Percentiles rank a stretch among this genome's conserved stretches.
These are phyloP conservation scores for Macropodus opercularis DNA, from an alignment of 2,797 vertebrate genomes.

Conservation along the genomic window DNA sequence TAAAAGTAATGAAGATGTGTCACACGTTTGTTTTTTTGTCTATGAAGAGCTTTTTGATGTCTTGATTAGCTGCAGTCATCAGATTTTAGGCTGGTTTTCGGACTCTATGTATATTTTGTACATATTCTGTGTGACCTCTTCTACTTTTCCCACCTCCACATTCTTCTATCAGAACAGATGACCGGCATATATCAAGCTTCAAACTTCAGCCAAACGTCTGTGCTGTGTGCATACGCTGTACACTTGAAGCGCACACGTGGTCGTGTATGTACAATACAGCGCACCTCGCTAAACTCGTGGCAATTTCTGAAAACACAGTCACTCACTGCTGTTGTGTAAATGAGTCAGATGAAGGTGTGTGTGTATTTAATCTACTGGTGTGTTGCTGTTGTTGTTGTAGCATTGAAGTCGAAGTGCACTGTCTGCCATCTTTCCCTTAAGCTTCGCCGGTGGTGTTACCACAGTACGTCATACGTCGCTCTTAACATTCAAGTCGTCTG, in stretches of 20 bases:
- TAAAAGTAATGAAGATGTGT: background rate
- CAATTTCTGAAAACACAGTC: slow-evolving; percentile 28
- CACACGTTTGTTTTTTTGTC: slow-evolving; percentile 3
- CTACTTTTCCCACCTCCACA: background rate
- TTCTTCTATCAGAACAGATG: slow-evolving; percentile 13
- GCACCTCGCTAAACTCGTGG: slow-evolving; percentile 2
- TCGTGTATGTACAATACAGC: slow-evolving; percentile 22
- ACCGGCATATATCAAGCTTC: slow-evolving; percentile 29
- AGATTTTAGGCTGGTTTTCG: slow-evolving; percentile 9
- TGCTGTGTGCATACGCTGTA: slow-evolving; percentile 24
- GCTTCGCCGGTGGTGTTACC: background rate
- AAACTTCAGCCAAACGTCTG: slow-evolving; percentile 39
- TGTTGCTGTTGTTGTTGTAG: slow-evolving; percentile 34
- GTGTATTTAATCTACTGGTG: slow-evolving; percentile 40
- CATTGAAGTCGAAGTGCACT: slow-evolving; percentile 35
- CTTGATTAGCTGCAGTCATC: slow-evolving; percentile 13
- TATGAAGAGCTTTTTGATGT: slow-evolving; percentile 23
- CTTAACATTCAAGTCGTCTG: slow-evolving; percentile 20
- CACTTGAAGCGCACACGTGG: slow-evolving; percentile 15
- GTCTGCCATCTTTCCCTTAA: slow-evolving; percentile 13
- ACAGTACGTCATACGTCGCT: slow-evolving; percentile 35
- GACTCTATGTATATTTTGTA: slow-evolving; percentile 60
- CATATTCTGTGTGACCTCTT: slow-evolving; percentile 44
- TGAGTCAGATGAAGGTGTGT: slow-evolving; percentile 28
- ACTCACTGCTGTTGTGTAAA: slow-evolving; percentile 23